These are phyloP conservation scores for Oriolus oriolus DNA, from an alignment of 2,113 vertebrate species.

Conservation along the genomic window DNA sequence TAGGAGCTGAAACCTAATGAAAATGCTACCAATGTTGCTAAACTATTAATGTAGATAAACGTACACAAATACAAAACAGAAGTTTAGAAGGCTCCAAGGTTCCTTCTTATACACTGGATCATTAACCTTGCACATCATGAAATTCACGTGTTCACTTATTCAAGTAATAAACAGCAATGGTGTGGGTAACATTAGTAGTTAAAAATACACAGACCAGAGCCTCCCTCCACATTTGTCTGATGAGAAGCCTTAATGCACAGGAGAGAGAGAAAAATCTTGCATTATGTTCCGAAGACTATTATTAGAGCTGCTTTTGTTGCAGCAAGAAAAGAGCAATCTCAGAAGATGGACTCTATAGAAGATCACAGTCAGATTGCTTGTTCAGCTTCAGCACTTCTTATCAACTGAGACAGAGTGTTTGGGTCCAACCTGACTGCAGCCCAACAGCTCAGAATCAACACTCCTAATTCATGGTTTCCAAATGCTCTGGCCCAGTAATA, in stretches of 20 bases:
- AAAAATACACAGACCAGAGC: not conserved
- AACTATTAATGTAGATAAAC: not conserved
- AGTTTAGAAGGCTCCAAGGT: not conserved
- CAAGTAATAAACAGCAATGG: not conserved
- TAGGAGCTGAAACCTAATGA: not conserved
- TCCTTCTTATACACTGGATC: not conserved
- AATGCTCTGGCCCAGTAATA: not conserved
- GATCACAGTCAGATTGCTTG: not conserved
- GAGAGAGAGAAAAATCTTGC: not conserved
- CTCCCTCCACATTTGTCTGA: not conserved
- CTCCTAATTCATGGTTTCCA: not conserved
- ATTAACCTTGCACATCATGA: not conserved
- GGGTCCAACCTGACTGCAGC: not conserved
- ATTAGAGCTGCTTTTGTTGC: not conserved
- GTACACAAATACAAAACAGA: not conserved
- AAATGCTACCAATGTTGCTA: not conserved
- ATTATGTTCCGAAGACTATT: not conserved
- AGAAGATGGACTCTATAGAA: not conserved
- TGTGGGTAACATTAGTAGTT: not conserved
- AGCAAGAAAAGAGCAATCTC: not conserved
- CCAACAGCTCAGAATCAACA: not conserved
- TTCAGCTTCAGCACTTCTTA: not conserved
- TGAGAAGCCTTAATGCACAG: not conserved
- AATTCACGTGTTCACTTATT: not conserved
- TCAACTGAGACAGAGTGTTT: not conserved